Evolutionary conservation across 1,140 invertebrate genomes (phyloP).

Genomic region (Pollicipes pollicipes): DNA sequence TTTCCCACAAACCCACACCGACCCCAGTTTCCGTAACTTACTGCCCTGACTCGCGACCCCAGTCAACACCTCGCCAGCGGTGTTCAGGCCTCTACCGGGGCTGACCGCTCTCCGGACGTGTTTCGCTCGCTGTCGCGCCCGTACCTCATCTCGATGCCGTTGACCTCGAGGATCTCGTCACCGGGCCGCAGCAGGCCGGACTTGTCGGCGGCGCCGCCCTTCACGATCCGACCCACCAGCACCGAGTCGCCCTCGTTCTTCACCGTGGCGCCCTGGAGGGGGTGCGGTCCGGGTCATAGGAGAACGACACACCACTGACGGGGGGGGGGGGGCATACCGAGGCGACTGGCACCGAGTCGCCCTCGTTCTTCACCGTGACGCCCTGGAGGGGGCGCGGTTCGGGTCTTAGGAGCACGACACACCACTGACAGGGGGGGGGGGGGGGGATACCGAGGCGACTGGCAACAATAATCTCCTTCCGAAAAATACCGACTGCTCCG

Average conservation of each 20-base stretch:
- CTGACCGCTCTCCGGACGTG: too few species aligned
- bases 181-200: constrained; percentile 86
- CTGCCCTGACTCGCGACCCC: too few species aligned
- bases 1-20: too few species aligned
- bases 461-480: constrained; percentile 35
- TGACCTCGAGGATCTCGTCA: constrained; percentile 92
- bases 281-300: constrained; percentile 6
- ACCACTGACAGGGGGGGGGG: neutral
- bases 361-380: constrained; percentile 86
- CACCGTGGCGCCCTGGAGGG: constrained; percentile 66
- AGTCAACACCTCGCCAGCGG: too few species aligned
- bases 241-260: constrained; percentile 84
- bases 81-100: too few species aligned
- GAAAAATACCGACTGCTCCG: constrained; percentile 7
- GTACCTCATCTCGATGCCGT: constrained; percentile 28
- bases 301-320: constrained; percentile 5
- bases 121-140: too few species aligned
- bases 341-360: constrained; percentile 74
- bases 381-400: constrained; percentile 36
- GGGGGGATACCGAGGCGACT: constrained; percentile 31
- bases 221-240: constrained; percentile 83
- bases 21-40: too few species aligned
- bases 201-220: constrained; percentile 86
- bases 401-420: constrained; percentile 7
- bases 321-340: constrained; percentile 1